A percentile compares a stretch with the other conserved stretches of the same genome.
Conservation (phyloP, 2,888 invertebrate genomes). For the Ametastegia equiseti region DNA sequence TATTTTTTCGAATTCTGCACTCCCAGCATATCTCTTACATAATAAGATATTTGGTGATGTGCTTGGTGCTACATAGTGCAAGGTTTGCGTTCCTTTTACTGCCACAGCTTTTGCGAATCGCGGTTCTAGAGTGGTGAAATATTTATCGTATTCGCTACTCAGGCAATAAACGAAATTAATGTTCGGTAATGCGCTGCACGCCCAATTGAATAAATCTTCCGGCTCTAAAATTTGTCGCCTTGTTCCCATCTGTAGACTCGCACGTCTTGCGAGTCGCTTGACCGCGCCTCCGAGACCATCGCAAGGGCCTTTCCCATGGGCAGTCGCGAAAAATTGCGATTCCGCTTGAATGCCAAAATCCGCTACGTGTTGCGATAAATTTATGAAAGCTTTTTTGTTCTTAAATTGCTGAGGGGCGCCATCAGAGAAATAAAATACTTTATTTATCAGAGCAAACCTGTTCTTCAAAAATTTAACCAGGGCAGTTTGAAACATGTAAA, state of each 20-base stretch:
- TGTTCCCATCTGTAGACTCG: neutral
- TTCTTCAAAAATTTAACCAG: constrained; percentile 44
- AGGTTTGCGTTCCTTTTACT: too few species aligned
- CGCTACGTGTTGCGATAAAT: constrained; percentile 48
- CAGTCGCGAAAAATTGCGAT: constrained; percentile 12
- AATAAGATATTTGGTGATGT: too few species aligned
- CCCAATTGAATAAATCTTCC: constrained; percentile 47
- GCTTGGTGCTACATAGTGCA: too few species aligned
- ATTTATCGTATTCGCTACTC: too few species aligned
- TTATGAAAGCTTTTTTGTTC: constrained; percentile 50
- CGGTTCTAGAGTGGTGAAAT: too few species aligned
- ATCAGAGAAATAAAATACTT: constrained; percentile 50
- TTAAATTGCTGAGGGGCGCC: constrained; percentile 51
- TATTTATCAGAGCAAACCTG: constrained; percentile 27
- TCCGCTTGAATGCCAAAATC: constrained; percentile 16
- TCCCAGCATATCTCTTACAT: too few species aligned
- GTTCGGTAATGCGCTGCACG: neutral
- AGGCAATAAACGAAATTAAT: constrained; percentile 33
- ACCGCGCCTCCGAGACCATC: neutral
- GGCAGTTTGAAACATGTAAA: constrained; percentile 49
- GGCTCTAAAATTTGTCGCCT: constrained; percentile 40
- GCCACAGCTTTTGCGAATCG: too few species aligned
- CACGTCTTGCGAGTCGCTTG: neutral
- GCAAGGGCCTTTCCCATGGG: neutral
- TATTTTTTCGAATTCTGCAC: too few species aligned